A percentile compares a stretch with the other conserved stretches of the same genome.
phyloP scores from a whole-genome alignment of 2,797 vertebrate genomes.

The Liasis olivaceus region DNA sequence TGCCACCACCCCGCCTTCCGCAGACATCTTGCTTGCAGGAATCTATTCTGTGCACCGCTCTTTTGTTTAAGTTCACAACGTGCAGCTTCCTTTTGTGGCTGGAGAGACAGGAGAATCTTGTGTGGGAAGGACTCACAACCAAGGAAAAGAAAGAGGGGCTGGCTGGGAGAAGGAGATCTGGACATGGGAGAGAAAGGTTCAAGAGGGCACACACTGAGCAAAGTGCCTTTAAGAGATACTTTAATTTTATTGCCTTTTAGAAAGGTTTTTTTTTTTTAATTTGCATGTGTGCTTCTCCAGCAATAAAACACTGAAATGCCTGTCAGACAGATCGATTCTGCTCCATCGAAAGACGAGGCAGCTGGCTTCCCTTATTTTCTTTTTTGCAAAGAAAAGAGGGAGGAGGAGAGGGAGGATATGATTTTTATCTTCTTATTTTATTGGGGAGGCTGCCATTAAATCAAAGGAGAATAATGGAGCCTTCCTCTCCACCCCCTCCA shows the following conservation, averaged over 20 bases:
- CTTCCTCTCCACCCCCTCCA: background rate
- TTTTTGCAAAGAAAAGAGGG: background rate
- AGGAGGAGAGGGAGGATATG: background rate
- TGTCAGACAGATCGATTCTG: slow-evolving; percentile 27
- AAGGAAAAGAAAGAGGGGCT: background rate
- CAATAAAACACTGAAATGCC: slow-evolving; percentile 53
- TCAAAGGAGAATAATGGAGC: slow-evolving; percentile 70
- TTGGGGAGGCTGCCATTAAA: slow-evolving; percentile 71
- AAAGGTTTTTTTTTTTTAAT: slow-evolving; percentile 2
- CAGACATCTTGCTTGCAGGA: background rate
- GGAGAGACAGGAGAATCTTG: background rate
- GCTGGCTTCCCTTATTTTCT: slow-evolving; percentile 7
- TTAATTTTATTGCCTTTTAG: background rate
- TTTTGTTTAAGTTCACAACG: background rate
- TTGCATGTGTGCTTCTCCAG: slow-evolving; percentile 23
- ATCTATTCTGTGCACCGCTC: background rate
- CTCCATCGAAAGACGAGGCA: slow-evolving; percentile 8
- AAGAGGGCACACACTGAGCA: background rate
- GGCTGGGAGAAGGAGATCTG: background rate
- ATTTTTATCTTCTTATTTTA: slow-evolving; percentile 66
- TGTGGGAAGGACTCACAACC: background rate
- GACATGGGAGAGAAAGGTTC: background rate
- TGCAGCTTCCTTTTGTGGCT: background rate
- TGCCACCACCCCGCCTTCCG: background rate
- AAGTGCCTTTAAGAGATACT: background rate